Evolutionary conservation across 1,140 invertebrate genomes (phyloP).

Genomic region (Gryon sp.): DNA sequence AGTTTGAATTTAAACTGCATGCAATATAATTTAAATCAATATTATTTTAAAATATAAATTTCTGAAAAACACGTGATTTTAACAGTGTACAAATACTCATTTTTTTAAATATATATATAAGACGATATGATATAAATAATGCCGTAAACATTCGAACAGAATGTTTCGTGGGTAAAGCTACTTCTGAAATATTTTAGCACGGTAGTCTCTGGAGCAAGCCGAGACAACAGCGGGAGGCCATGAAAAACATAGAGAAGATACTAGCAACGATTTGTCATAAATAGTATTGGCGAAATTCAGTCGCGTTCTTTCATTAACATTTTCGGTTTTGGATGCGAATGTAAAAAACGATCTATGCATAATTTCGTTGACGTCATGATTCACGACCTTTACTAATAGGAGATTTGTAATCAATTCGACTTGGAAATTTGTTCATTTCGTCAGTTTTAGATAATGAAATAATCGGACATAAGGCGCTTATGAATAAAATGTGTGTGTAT

Average conservation of each 20-base stretch:
- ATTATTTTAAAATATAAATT: conserved; percentile 39
- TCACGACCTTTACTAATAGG: conserved; percentile 53
- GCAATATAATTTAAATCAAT: too few species aligned
- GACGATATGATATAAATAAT: conserved; percentile 47
- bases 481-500: conserved; percentile 8
- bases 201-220: conserved; percentile 61
- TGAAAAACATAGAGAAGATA: conserved; percentile 64
- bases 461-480: too few species aligned
- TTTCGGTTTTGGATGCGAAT: conserved; percentile 57
- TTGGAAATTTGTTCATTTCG: conserved; percentile 48
- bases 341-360: conserved; percentile 58
- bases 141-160: conserved; percentile 34
- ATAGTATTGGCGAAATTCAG: conserved; percentile 65
- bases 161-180: conserved; percentile 55
- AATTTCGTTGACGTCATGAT: conserved; percentile 63
- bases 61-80: conserved; percentile 29
- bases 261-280: conserved; percentile 70
- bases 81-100: conserved; percentile 35
- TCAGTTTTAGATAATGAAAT: conserved; percentile 25
- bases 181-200: conserved; percentile 70
- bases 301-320: conserved; percentile 64
- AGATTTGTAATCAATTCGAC: conserved; percentile 15
- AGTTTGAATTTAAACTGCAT: too few species aligned
- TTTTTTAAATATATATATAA: background rate
- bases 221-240: conserved; percentile 64